phyloP scores from a whole-genome alignment of 2,797 vertebrate genomes.

The Ammospiza maritima region DNA sequence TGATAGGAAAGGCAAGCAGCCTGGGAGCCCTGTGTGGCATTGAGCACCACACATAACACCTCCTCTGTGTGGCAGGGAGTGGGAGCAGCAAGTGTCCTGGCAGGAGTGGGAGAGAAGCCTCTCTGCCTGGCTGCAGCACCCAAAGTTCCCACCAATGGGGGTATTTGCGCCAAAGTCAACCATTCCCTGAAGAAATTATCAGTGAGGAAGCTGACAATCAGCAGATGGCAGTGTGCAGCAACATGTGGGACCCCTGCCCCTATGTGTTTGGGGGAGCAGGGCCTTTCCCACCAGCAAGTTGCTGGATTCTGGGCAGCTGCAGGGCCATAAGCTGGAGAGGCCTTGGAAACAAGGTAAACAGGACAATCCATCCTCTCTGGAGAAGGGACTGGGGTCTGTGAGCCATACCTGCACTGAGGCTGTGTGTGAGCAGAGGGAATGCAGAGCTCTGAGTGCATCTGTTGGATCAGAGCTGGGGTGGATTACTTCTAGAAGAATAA shows the following conservation, averaged over 20 bases:
- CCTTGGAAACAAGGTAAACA: background rate
- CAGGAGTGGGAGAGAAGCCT: background rate
- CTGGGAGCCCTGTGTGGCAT: fast-evolving
- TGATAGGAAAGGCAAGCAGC: background rate
- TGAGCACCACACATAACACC: fast-evolving
- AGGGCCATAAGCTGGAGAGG: background rate
- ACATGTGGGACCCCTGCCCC: fast-evolving
- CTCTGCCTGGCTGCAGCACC: background rate
- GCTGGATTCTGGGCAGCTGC: background rate
- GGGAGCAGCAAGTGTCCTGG: background rate
- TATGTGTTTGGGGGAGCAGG: fast-evolving
- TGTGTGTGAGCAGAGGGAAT: background rate
- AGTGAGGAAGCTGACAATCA: background rate
- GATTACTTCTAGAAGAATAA: background rate
- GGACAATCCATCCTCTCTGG: background rate
- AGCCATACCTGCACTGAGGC: background rate
- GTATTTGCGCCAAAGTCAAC: background rate
- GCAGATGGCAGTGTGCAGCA: background rate
- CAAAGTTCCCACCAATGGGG: fast-evolving
- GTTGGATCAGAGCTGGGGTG: background rate
- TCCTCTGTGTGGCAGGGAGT: no score
- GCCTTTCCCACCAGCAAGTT: background rate
- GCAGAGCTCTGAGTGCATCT: background rate
- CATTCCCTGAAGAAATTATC: background rate
- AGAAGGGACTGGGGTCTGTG: background rate